Conservation (phyloP, 2,113 vertebrate species). For the Amphiprion percula region DNA sequence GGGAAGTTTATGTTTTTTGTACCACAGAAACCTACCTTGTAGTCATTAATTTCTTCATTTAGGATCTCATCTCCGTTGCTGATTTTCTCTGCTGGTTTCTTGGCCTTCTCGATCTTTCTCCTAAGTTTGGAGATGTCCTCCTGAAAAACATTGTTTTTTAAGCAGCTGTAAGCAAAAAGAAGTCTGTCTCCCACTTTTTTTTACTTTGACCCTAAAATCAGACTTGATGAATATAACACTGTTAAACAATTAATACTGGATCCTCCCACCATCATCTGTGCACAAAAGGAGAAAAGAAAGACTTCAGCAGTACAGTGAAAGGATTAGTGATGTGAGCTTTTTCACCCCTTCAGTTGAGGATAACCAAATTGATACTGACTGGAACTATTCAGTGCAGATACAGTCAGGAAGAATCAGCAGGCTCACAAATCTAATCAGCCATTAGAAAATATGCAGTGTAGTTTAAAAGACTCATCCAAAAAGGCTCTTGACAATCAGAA, state of each 20-base stretch:
- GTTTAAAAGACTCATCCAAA: neutral
- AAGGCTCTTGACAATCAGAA: neutral
- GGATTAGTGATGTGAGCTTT: neutral
- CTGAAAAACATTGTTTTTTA: constrained; percentile 70
- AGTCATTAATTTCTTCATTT: constrained; percentile 98
- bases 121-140: constrained; percentile 96
- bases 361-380: neutral
- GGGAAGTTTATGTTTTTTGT: neutral
- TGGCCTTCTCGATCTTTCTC: constrained; percentile 95
- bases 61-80: constrained; percentile 96
- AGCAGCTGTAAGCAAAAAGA: neutral
- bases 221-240: neutral
- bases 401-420: neutral
- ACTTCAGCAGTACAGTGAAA: neutral
- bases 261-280: too few relatives aligned
- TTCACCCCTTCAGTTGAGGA: neutral
- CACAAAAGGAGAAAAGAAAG: too few relatives aligned
- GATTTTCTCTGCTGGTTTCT: constrained; percentile 97
- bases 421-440: neutral
- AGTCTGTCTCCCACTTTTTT: neutral
- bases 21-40: constrained; percentile 86
- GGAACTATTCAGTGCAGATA: neutral
- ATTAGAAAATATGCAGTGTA: constrained; percentile 3
- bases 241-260: neutral
- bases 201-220: neutral